Evolutionary conservation across 2,113 vertebrate genomes (phyloP).

Genomic region (Orycteropus afer): DNA sequence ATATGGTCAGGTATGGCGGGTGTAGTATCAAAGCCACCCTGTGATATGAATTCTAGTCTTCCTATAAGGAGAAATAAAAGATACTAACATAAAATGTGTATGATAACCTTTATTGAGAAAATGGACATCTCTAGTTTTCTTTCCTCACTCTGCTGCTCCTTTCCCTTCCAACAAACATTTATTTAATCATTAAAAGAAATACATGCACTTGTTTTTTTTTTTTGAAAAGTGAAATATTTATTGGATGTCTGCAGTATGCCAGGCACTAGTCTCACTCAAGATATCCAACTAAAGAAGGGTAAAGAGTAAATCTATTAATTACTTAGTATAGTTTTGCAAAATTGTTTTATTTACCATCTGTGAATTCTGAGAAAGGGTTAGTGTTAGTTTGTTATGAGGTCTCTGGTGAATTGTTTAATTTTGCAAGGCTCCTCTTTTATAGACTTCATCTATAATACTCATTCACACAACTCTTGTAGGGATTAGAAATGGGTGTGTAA

Average conservation of each 20-base stretch:
- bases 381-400: not conserved
- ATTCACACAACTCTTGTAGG: not conserved
- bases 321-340: not conserved
- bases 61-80: not conserved
- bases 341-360: not conserved
- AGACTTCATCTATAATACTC: not conserved
- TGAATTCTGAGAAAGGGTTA: slow-evolving; percentile 26
- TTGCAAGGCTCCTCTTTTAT: not conserved
- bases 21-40: not conserved
- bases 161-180: not conserved
- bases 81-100: not conserved
- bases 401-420: not conserved
- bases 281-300: not conserved
- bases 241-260: not conserved
- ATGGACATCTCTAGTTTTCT: not conserved
- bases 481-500: not conserved
- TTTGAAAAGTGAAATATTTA: not conserved
- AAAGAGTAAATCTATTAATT: not conserved
- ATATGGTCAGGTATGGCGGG: not conserved
- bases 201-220: not conserved
- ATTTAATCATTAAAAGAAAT: not conserved
- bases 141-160: not conserved
- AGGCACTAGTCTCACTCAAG: not conserved
- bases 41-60: not conserved
- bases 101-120: not conserved